These are phyloP conservation scores for Cataglyphis albicans DNA, from an alignment of 2,888 invertebrate genomes.

Conservation along the genomic window DNA sequence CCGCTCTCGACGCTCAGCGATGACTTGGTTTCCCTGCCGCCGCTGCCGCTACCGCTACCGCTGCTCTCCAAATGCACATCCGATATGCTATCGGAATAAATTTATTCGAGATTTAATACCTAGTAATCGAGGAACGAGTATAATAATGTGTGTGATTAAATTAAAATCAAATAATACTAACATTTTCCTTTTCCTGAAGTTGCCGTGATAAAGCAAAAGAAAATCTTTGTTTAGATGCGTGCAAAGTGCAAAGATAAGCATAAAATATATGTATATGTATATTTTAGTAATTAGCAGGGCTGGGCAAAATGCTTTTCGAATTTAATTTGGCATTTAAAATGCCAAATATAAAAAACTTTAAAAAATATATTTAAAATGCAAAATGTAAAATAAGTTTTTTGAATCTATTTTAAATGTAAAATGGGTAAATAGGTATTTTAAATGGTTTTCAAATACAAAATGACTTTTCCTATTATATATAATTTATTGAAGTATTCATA, in stretches of 20 bases:
- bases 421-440: too few species aligned
- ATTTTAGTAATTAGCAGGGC: neutral
- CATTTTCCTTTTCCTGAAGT: slow-evolving; percentile 54
- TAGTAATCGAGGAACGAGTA: neutral
- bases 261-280: slow-evolving; percentile 33
- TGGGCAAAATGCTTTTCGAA: too few species aligned
- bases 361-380: too few species aligned
- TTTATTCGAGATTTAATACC: slow-evolving; percentile 34
- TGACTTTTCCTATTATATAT: too few species aligned
- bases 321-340: too few species aligned
- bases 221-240: slow-evolving; percentile 46
- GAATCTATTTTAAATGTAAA: too few species aligned
- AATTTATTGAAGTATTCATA: too few species aligned
- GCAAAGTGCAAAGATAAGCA: slow-evolving; percentile 49
- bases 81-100: slow-evolving; percentile 88
- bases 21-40: slow-evolving; percentile 87
- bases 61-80: slow-evolving; percentile 90
- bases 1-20: slow-evolving; percentile 89
- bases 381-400: too few species aligned
- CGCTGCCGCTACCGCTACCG: slow-evolving; percentile 86
- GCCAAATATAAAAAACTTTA: too few species aligned
- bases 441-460: too few species aligned
- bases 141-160: slow-evolving; percentile 44
- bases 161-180: slow-evolving; percentile 52
- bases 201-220: slow-evolving; percentile 51